A percentile compares a stretch with the other conserved stretches of the same genome.
Evolutionary conservation across 2,888 invertebrate genomes (phyloP).

Genomic region (Cyclophora punctaria): DNA sequence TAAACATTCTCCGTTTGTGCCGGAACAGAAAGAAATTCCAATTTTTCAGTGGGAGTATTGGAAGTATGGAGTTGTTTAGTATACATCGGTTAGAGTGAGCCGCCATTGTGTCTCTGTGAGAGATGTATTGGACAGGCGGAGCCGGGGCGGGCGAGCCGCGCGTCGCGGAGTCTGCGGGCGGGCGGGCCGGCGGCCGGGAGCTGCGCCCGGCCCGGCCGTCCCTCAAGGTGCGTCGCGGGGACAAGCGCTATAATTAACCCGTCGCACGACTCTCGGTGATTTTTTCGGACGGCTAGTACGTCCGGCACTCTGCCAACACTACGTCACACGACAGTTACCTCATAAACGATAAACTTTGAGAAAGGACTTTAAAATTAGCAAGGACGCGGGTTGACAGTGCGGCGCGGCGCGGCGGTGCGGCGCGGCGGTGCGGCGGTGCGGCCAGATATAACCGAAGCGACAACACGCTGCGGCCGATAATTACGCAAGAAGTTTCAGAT

Average conservation of each 20-base stretch:
- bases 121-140: background rate
- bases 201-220: slow-evolving; percentile 34
- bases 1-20: too few relatives aligned
- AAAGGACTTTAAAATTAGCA: slow-evolving; percentile 73
- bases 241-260: slow-evolving; percentile 43
- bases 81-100: too few relatives aligned
- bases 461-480: slow-evolving; percentile 46
- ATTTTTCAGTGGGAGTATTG: background rate
- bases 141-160: slow-evolving; percentile 6
- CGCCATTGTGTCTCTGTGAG: too few relatives aligned
- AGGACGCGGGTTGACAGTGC: slow-evolving; percentile 52
- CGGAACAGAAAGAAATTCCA: too few relatives aligned
- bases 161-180: background rate
- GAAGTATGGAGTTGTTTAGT: background rate
- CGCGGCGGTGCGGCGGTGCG: slow-evolving; percentile 38
- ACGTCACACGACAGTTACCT: slow-evolving; percentile 67
- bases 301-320: slow-evolving; percentile 71
- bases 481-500: slow-evolving; percentile 48
- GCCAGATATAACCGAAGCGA: slow-evolving; percentile 23
- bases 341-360: slow-evolving; percentile 67
- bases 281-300: slow-evolving; percentile 54
- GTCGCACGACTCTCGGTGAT: slow-evolving; percentile 42
- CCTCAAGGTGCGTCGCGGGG: slow-evolving; percentile 59
- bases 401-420: slow-evolving; percentile 40
- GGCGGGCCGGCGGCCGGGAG: slow-evolving; percentile 24